Conservation (phyloP, 64 coral and sea anemone genomes). For the Astreopora myriophthalma region DNA sequence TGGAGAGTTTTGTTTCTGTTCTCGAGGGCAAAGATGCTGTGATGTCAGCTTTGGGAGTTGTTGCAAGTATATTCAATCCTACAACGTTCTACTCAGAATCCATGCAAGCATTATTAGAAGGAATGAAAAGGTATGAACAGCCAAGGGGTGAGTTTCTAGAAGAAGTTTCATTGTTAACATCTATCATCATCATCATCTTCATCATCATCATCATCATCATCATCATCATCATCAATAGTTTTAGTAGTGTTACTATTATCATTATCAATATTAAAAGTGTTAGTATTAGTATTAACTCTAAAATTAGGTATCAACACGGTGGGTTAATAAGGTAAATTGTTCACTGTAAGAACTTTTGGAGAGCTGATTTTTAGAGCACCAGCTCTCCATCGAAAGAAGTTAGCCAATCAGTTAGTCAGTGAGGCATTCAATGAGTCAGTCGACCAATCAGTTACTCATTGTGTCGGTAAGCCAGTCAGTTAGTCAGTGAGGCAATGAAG, state of each 20-base stretch:
- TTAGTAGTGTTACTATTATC: too few relatives aligned
- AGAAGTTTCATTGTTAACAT: not conserved
- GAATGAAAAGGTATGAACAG: constrained; percentile 76
- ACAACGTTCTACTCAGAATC: constrained; percentile 86
- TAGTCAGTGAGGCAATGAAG: not conserved
- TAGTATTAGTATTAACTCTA: too few relatives aligned
- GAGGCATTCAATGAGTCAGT: not conserved
- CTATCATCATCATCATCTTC: too few relatives aligned
- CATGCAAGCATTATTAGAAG: constrained; percentile 79
- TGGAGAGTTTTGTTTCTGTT: constrained; percentile 75
- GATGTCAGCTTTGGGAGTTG: constrained; percentile 73
- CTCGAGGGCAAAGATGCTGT: constrained; percentile 91
- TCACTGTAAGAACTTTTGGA: too few relatives aligned
- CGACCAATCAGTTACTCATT: not conserved
- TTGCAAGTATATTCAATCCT: constrained; percentile 65
- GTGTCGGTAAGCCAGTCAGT: not conserved
- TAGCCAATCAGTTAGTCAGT: too few relatives aligned
- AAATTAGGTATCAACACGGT: too few relatives aligned
- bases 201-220: too few relatives aligned
- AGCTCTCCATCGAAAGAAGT: too few relatives aligned
- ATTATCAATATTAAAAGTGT: too few relatives aligned
- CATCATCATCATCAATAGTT: too few relatives aligned
- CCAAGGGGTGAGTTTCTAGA: not conserved
- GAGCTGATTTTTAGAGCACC: too few relatives aligned
- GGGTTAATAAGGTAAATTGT: too few relatives aligned